These are phyloP conservation scores for Orchesella cincta DNA, from an alignment of 1,140 invertebrate species.

Conservation along the genomic window DNA sequence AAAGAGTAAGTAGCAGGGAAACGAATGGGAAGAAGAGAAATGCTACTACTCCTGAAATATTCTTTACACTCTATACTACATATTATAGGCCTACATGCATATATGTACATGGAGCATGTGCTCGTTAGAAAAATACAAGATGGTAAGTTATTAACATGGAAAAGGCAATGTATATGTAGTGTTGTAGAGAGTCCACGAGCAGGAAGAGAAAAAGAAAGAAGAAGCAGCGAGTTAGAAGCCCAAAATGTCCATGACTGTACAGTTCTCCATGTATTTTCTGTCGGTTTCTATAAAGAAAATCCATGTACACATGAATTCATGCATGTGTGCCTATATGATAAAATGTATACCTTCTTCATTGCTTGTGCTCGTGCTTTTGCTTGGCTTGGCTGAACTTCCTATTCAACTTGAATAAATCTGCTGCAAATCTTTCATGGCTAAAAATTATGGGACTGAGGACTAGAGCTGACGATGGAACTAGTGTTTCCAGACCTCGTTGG, in stretches of 20 bases:
- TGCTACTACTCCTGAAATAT: no score
- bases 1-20: not conserved
- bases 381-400: conserved; percentile 32
- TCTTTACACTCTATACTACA: no score
- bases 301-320: conserved; percentile 21
- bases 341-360: not conserved
- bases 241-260: conserved; percentile 17
- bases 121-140: not conserved
- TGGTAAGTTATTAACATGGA: conserved; percentile 2
- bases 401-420: conserved; percentile 47
- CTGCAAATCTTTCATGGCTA: conserved; percentile 43
- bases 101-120: not conserved
- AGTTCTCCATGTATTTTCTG: not conserved
- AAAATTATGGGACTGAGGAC: conserved; percentile 22
- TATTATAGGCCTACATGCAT: not conserved
- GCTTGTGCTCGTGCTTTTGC: not conserved
- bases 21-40: not conserved
- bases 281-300: conserved; percentile 19
- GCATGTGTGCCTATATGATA: not conserved
- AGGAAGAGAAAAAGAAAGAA: not conserved
- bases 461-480: conserved; percentile 28
- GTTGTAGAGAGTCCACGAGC: not conserved
- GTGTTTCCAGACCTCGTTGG: conserved; percentile 24
- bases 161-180: not conserved
- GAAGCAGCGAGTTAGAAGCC: no score